Conservation (phyloP, 2,797 vertebrate species). For the Phoebastria nigripes region DNA sequence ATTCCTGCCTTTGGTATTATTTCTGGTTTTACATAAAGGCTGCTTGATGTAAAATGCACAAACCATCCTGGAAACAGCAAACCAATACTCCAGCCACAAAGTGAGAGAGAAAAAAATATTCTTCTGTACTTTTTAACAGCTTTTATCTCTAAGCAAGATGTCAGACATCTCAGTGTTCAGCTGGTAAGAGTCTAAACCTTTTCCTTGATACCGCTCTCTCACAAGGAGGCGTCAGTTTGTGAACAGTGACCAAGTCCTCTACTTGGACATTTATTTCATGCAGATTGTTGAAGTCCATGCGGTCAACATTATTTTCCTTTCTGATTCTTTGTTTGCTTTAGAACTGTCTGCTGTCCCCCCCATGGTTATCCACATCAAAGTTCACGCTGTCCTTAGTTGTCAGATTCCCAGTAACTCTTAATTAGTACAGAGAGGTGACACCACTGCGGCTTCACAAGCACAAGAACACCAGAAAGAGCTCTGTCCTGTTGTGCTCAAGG, state of each 20-base stretch:
- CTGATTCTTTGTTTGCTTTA: slow-evolving; percentile 46
- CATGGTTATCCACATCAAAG: slow-evolving; percentile 51
- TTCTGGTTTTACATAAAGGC: neutral
- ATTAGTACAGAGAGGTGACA: slow-evolving; percentile 55
- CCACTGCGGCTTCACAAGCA: neutral
- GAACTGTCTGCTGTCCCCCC: slow-evolving; percentile 25
- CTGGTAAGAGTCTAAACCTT: neutral
- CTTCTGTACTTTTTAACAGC: neutral
- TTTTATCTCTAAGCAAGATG: neutral
- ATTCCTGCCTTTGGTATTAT: neutral
- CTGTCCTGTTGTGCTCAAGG: neutral
- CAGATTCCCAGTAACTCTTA: slow-evolving; percentile 64
- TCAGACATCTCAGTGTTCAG: neutral
- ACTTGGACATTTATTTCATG: slow-evolving; percentile 11
- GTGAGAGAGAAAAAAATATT: neutral
- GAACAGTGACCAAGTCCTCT: neutral
- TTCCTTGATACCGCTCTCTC: neutral
- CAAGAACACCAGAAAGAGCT: neutral
- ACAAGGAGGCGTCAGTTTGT: neutral
- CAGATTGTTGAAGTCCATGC: neutral
- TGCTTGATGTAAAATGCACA: neutral
- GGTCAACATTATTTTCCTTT: slow-evolving; percentile 5
- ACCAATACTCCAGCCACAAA: neutral
- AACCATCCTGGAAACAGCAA: neutral
- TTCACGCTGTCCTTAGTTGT: slow-evolving; percentile 67